Evolutionary conservation across 2,113 vertebrate genomes (phyloP).

Genomic region (Takifugu bimaculatus): DNA sequence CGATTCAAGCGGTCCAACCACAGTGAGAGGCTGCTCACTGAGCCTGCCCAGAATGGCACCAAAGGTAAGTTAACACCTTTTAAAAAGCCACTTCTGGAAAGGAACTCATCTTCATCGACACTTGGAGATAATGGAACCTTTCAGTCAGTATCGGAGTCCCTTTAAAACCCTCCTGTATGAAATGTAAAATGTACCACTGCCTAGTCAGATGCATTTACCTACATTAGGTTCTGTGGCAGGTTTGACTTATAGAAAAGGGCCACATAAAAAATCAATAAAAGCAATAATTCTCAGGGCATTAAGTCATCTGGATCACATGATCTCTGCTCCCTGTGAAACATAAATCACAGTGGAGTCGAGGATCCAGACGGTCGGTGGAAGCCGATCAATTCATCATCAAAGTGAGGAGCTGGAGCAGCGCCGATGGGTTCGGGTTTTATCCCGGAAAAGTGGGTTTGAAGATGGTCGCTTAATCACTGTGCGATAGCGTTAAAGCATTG

Average conservation of each 20-base stretch:
- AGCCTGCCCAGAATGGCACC: conserved; percentile 81
- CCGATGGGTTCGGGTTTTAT: conserved; percentile 1
- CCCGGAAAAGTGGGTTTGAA: conserved; percentile 32
- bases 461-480: neutral
- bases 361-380: conserved; percentile 21
- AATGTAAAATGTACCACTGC: too few species aligned
- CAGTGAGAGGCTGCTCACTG: conserved; percentile 88
- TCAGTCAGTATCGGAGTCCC: too few species aligned
- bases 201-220: neutral
- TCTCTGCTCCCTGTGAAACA: conserved; percentile 14
- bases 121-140: neutral
- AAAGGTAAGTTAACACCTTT: conserved; percentile 77
- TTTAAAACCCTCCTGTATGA: too few species aligned
- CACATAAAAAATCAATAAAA: conserved; percentile 33
- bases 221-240: conserved; percentile 1
- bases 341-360: conserved; percentile 2
- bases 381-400: conserved; percentile 33
- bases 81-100: neutral
- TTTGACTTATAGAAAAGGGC: conserved; percentile 23
- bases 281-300: conserved; percentile 25
- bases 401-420: neutral
- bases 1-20: conserved; percentile 89
- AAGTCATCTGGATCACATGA: conserved; percentile 21
- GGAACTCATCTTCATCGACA: neutral
- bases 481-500: conserved; percentile 8